These are phyloP conservation scores for Marronus borbonicus DNA, from an alignment of 2,888 invertebrate genomes.

Conservation along the genomic window DNA sequence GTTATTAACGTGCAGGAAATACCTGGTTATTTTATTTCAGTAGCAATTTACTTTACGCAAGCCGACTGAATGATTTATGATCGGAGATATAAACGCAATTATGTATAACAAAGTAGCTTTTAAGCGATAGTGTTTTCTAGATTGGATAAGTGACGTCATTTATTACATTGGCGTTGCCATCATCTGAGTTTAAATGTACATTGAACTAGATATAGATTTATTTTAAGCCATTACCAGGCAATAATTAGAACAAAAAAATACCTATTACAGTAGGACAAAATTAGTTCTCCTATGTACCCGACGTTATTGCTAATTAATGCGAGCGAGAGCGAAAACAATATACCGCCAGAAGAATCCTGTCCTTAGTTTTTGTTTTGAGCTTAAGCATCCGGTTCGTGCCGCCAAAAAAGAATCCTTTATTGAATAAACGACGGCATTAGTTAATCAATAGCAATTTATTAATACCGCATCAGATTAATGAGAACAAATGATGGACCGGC, in stretches of 20 bases:
- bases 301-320: not conserved
- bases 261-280: not conserved
- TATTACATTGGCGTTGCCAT: not conserved
- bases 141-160: slow-evolving; percentile 3
- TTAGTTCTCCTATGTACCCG: not conserved
- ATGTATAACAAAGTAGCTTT: slow-evolving; percentile 27
- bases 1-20: slow-evolving; percentile 21
- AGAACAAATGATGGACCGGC: slow-evolving; percentile 28
- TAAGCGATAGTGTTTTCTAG: slow-evolving; percentile 14
- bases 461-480: slow-evolving; percentile 27
- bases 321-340: slow-evolving; percentile 3
- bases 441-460: slow-evolving; percentile 30
- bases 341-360: not conserved
- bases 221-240: not conserved
- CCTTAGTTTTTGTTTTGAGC: not conserved
- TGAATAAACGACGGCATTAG: slow-evolving; percentile 18
- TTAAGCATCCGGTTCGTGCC: not conserved
- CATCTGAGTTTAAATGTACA: not conserved
- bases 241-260: no score
- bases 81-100: slow-evolving; percentile 22
- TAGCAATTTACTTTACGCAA: slow-evolving; percentile 16
- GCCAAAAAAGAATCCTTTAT: not conserved
- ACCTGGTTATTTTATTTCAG: slow-evolving; percentile 12
- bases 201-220: slow-evolving; percentile 2
- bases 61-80: slow-evolving; percentile 18